Evolutionary conservation across 2,113 vertebrate species (phyloP).

Genomic region (Pluvialis apricaria): DNA sequence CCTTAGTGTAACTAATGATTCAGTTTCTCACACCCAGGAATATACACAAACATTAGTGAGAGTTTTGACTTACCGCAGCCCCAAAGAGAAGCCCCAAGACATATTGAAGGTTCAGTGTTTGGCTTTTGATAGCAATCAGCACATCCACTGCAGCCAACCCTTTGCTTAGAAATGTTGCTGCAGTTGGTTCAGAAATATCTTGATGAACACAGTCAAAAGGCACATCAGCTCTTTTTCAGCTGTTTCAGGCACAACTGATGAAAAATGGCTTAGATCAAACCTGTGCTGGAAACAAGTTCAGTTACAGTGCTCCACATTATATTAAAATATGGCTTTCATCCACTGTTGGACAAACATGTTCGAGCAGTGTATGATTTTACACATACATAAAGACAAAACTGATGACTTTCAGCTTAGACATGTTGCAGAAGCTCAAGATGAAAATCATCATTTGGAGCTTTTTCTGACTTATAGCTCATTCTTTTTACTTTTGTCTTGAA

Average conservation of each 20-base stretch:
- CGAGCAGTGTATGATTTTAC: not conserved
- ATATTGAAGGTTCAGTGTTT: not conserved
- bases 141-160: not conserved
- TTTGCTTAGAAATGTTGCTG: not conserved
- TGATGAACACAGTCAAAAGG: not conserved
- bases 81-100: not conserved
- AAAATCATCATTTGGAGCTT: not conserved
- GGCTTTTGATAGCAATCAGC: not conserved
- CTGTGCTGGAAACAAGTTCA: not conserved
- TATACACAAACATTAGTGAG: not conserved
- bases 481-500: not conserved
- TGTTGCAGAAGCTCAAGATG: not conserved
- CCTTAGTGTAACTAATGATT: not conserved
- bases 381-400: not conserved
- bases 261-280: not conserved
- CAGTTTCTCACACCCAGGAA: not conserved
- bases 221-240: not conserved
- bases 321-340: not conserved
- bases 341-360: not conserved
- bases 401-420: not conserved
- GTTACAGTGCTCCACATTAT: not conserved
- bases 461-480: not conserved
- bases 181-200: not conserved
- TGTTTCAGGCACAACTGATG: not conserved
- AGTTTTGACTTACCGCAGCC: not conserved